Percentiles rank a stretch among this genome's conserved stretches.
Conservation (phyloP, 1,140 invertebrate genomes). For the Zaprionus vittiger region DNA sequence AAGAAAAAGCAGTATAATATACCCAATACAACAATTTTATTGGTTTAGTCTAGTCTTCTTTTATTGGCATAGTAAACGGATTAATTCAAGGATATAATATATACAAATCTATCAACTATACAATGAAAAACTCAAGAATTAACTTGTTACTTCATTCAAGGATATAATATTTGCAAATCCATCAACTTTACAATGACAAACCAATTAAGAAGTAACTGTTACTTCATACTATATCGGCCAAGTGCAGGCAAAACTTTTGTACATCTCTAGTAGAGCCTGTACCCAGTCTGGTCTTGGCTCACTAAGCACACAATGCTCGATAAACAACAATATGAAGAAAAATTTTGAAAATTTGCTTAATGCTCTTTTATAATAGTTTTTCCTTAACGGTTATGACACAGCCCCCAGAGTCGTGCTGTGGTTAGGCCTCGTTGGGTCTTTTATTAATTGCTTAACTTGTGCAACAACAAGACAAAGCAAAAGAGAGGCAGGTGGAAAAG, state of each 20-base stretch:
- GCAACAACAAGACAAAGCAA: not conserved
- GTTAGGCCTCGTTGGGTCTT: constrained; percentile 57
- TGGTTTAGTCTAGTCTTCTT: too few species aligned
- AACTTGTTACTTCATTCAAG: too few species aligned
- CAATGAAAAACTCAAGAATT: too few species aligned
- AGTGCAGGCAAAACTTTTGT: not conserved
- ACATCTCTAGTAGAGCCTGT: constrained; percentile 27
- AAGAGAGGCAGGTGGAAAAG: not conserved
- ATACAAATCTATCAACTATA: too few species aligned
- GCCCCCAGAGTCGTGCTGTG: constrained; percentile 28
- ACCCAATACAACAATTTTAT: too few species aligned
- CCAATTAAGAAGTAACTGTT: too few species aligned
- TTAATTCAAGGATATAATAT: too few species aligned
- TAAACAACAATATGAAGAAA: constrained; percentile 48
- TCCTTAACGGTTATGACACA: constrained; percentile 65
- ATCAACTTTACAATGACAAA: too few species aligned
- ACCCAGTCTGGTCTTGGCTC: constrained; percentile 34
- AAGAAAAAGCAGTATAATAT: too few species aligned
- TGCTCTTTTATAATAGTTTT: constrained; percentile 77
- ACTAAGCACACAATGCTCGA: constrained; percentile 59
- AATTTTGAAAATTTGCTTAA: constrained; percentile 68
- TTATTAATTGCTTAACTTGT: constrained; percentile 46
- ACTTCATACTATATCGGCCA: too few species aligned
- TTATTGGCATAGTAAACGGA: too few species aligned
- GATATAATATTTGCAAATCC: too few species aligned